These are phyloP conservation scores for Timema cristinae DNA, from an alignment of 2,888 invertebrate genomes.

Conservation along the genomic window DNA sequence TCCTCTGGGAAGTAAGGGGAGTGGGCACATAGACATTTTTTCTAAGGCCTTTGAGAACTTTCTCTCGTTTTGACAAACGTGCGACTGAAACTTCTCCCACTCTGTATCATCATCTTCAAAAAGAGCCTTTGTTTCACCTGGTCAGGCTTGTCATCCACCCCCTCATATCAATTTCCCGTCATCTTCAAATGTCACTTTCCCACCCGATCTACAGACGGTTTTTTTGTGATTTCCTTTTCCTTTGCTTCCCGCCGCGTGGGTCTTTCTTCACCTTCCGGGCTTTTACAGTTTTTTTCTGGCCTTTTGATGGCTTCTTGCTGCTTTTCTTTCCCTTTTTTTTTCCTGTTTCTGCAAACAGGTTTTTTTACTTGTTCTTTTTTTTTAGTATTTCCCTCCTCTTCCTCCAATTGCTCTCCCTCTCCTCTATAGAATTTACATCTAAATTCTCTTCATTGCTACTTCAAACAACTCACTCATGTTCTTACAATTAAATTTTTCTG, in stretches of 20 bases:
- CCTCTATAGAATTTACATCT: slow-evolving; percentile 40
- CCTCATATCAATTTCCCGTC: slow-evolving; percentile 54
- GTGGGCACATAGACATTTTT: slow-evolving; percentile 94
- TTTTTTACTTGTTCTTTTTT: slow-evolving; percentile 50
- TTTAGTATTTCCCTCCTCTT: slow-evolving; percentile 16
- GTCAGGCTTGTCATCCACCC: slow-evolving; percentile 40
- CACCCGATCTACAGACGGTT: slow-evolving; percentile 32
- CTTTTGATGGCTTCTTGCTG: slow-evolving; percentile 48
- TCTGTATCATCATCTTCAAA: slow-evolving; percentile 77
- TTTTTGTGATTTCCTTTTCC: slow-evolving; percentile 9
- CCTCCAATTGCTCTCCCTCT: slow-evolving; percentile 50
- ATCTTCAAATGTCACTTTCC: slow-evolving; percentile 51
- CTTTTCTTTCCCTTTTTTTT: slow-evolving; percentile 61
- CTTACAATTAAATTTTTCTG: slow-evolving; percentile 77
- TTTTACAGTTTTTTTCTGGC: slow-evolving; percentile 32
- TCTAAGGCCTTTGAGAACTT: slow-evolving; percentile 84
- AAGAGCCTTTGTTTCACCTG: slow-evolving; percentile 46
- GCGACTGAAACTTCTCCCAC: slow-evolving; percentile 88
- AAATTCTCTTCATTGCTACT: slow-evolving; percentile 52
- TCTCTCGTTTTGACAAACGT: slow-evolving; percentile 80
- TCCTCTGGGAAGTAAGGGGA: slow-evolving; percentile 93
- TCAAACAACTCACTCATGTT: slow-evolving; percentile 82
- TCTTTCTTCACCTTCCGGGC: slow-evolving; percentile 32
- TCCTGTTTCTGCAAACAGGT: slow-evolving; percentile 74
- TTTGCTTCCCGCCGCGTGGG: slow-evolving; percentile 27